Base-by-base conservation (phyloP, 2,888 invertebrate species). In the Caenorhabditis sp. region DNA sequence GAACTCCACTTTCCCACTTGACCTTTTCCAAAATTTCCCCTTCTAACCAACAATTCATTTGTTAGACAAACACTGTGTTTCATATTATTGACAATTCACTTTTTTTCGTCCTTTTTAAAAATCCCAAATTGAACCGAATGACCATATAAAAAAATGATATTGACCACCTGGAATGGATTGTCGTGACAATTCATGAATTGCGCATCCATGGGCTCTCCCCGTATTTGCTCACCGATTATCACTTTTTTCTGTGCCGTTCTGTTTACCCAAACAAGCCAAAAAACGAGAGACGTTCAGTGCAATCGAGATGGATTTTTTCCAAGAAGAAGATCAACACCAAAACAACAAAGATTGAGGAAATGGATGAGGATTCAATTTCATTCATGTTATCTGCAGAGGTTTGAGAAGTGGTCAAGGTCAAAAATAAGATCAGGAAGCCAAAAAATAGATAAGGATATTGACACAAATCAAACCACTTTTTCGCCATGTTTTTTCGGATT, bases 111-210 rank as follows among this genome's bases (percentile, higher is more conserved):
- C 54, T 26, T 54, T 54, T 54, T 26, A 2, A 7, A 54, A 26
- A 1, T 24, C 26, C n/a, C 59, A 59, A 68, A 75, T 75, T 69
- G 69, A 76, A 47, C 75, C 35, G 56, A 75, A 31, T 75, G 75
- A 59, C 58, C 68, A 68, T 59, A 28, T 44, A 38, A n/a, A n/a
- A n/a, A n/a, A n/a, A n/a, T n/a, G n/a, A 58, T 61, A 61, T 38
- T 63, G 61, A 44, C 63, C 63, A 44, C 28, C 41, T 44, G 44
- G 26, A 61, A 38, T 7, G 38, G 38, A 2, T 6, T 2, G 10
- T 77, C 77, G 77, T 77, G 69, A 77, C 77, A 70, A 77, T 77
- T 69, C 77, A 70, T 77, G 77, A 63, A 77, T 70, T 77, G 61
- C 54, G 63, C 77, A 76, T 76, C 54, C 77, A 77, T 63, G 14